These are phyloP conservation scores for Stigmatopora nigra DNA, from an alignment of 2,113 vertebrate genomes.

Conservation along the genomic window DNA sequence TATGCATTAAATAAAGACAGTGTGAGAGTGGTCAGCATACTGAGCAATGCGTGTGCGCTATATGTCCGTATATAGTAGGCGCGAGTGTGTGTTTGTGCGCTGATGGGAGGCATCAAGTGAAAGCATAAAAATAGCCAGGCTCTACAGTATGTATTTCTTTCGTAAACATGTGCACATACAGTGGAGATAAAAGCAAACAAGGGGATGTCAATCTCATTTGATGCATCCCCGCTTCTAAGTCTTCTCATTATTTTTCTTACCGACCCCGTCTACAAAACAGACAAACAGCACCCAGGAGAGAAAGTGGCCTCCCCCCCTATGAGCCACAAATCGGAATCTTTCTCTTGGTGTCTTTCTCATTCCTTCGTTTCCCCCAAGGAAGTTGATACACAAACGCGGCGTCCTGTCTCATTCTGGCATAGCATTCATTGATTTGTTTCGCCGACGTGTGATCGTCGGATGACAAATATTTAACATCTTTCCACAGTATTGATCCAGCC, in stretches of 20 bases:
- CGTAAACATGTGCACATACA: slow-evolving; percentile 6
- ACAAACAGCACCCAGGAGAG: slow-evolving; percentile 42
- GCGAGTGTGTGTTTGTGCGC: background rate
- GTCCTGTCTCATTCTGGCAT: slow-evolving; percentile 27
- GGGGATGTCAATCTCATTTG: background rate
- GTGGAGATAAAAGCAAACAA: slow-evolving; percentile 10
- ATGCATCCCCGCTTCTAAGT: slow-evolving; percentile 4
- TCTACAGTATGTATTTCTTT: slow-evolving; percentile 14
- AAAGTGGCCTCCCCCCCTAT: slow-evolving; percentile 24
- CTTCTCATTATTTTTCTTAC: slow-evolving; percentile 22
- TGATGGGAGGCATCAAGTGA: background rate
- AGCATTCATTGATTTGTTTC: slow-evolving; percentile 56
- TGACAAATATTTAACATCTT: slow-evolving; percentile 66
- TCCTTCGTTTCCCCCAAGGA: slow-evolving; percentile 32
- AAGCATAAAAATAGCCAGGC: background rate
- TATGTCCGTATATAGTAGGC: slow-evolving; percentile 16
- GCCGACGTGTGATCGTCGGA: slow-evolving; percentile 52
- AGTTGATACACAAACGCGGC: slow-evolving; percentile 33
- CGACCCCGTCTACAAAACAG: slow-evolving; percentile 16
- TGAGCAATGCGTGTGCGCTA: slow-evolving; percentile 24
- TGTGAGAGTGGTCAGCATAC: slow-evolving; percentile 35
- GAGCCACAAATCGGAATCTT: slow-evolving; percentile 38
- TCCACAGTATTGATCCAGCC: slow-evolving; percentile 43
- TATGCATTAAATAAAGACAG: slow-evolving; percentile 58
- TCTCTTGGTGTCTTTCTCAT: slow-evolving; percentile 11